phyloP scores from a whole-genome alignment of 2,888 invertebrate species.

The Dermolepida albohirtum region DNA sequence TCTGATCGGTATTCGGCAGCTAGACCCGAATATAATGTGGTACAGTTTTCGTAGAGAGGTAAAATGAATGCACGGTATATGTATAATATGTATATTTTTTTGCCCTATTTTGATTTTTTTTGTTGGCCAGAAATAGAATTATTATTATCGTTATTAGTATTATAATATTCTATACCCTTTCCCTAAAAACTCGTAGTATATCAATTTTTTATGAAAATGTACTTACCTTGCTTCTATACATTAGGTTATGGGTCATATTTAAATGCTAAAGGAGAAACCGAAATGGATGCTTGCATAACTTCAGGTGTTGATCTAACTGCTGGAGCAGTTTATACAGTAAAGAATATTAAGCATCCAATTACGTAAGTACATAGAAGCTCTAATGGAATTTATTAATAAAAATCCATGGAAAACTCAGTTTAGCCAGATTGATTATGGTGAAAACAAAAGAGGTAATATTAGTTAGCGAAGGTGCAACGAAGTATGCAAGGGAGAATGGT shows the following conservation, averaged over 20 bases:
- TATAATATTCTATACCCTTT: too few relatives aligned
- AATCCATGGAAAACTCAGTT: neutral
- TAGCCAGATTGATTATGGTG: slow-evolving; percentile 82
- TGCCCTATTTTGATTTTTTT: too few relatives aligned
- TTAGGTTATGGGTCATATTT: slow-evolving; percentile 75
- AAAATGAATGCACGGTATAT: too few relatives aligned
- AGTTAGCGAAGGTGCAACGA: slow-evolving; percentile 77
- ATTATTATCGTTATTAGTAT: too few relatives aligned
- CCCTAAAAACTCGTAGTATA: too few relatives aligned
- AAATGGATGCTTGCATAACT: slow-evolving; percentile 90
- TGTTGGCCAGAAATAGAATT: too few relatives aligned
- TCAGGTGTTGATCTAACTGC: slow-evolving; percentile 75
- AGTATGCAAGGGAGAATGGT: slow-evolving; percentile 76
- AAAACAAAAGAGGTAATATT: slow-evolving; percentile 79
- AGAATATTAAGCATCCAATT: slow-evolving; percentile 82
- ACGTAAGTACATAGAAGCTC: slow-evolving; percentile 53
- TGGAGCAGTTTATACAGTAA: slow-evolving; percentile 81
- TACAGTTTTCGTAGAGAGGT: too few relatives aligned
- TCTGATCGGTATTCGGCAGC: too few relatives aligned
- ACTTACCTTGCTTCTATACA: too few relatives aligned
- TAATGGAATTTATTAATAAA: neutral
- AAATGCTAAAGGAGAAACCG: slow-evolving; percentile 80
- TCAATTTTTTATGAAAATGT: too few relatives aligned
- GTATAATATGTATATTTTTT: too few relatives aligned
- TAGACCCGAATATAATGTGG: too few relatives aligned